These are phyloP conservation scores for Lepidocolaptes lacrymiger DNA, from an alignment of 2,797 vertebrate genomes.

Conservation along the genomic window DNA sequence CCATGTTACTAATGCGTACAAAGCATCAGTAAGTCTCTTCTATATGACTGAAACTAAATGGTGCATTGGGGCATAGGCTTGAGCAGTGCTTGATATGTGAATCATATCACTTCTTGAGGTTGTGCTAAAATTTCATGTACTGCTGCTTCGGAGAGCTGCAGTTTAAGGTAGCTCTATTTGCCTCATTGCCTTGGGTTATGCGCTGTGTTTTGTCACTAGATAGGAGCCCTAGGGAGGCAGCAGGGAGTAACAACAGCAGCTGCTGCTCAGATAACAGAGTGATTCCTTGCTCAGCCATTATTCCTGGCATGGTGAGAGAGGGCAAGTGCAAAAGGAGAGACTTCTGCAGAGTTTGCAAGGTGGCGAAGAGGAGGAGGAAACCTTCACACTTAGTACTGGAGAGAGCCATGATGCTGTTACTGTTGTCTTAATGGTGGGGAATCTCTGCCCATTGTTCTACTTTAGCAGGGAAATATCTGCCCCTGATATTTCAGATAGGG, in stretches of 20 bases:
- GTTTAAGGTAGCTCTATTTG: neutral
- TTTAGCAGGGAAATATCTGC: neutral
- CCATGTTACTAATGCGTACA: neutral
- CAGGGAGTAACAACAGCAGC: neutral
- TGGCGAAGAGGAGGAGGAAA: neutral
- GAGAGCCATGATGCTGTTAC: neutral
- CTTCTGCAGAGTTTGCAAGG: neutral
- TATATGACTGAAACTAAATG: neutral
- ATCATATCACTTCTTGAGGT: neutral
- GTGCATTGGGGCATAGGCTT: neutral
- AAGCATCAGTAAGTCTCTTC: neutral
- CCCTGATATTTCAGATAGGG: neutral
- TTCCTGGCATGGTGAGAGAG: neutral
- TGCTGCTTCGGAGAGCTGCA: neutral
- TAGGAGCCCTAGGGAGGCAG: neutral
- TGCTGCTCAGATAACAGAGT: neutral
- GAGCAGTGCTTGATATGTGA: neutral
- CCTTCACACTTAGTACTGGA: neutral
- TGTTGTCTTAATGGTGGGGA: neutral
- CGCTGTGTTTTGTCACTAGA: neutral
- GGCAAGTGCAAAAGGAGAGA: neutral
- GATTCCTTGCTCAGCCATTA: neutral
- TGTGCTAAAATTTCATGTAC: neutral
- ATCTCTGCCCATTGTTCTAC: neutral
- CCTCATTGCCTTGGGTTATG: neutral